Percentiles rank a stretch among this genome's conserved stretches.
Conservation (phyloP, 2,888 invertebrate genomes). For the Drosophila crucigera region DNA sequence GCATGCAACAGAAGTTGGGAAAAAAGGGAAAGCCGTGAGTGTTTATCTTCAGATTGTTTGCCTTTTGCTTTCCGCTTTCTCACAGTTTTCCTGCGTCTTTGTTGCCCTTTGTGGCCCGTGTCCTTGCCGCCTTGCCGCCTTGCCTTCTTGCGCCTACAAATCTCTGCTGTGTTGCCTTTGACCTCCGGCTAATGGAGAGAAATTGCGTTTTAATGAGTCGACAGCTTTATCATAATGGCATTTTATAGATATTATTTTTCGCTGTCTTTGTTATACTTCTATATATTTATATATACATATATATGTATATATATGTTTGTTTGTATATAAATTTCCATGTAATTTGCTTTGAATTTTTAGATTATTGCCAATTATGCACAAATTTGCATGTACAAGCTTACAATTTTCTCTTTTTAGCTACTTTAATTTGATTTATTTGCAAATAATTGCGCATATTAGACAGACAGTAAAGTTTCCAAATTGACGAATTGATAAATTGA, state of each 20-base stretch:
- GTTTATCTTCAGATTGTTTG: conserved; percentile 61
- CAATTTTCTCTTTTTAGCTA: conserved; percentile 17
- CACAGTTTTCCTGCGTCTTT: conserved; percentile 9
- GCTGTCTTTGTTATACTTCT: conserved; percentile 10
- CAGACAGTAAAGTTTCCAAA: conserved; percentile 14
- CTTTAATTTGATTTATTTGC: conserved; percentile 52
- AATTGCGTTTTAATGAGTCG: conserved; percentile 77
- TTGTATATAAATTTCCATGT: conserved; percentile 27
- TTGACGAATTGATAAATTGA: conserved; percentile 37
- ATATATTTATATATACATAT: conserved; percentile 11
- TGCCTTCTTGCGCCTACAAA: conserved; percentile 30
- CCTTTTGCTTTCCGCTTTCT: conserved; percentile 33
- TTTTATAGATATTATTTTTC: conserved; percentile 20
- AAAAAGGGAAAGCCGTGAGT: conserved; percentile 47
- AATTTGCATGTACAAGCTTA: conserved; percentile 28
- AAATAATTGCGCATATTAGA: conserved; percentile 55
- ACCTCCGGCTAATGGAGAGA: conserved; percentile 69
- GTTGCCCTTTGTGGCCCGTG: conserved; percentile 7
- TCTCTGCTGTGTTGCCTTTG: conserved; percentile 17
- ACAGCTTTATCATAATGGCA: conserved; percentile 63
- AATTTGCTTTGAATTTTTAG: conserved; percentile 27
- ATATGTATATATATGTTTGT: background rate
- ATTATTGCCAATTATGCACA: conserved; percentile 57
- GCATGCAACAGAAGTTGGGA: conserved; percentile 31
- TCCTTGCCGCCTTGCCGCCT: conserved; percentile 26